These are phyloP conservation scores for Rutpela maculata DNA, from an alignment of 2,888 invertebrate genomes.

Conservation along the genomic window DNA sequence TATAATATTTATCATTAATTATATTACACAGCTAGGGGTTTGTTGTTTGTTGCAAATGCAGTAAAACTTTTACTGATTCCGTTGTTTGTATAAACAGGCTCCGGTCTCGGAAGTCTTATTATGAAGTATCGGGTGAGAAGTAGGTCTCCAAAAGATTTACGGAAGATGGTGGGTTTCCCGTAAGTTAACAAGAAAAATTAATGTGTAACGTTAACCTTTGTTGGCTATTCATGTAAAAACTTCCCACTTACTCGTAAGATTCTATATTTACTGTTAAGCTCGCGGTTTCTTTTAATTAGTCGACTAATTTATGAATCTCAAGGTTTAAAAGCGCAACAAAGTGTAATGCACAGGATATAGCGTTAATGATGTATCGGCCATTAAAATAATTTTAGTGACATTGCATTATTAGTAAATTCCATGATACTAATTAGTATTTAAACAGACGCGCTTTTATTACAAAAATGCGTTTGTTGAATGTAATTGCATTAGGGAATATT, in stretches of 20 bases:
- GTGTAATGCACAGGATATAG: background rate
- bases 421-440: too few relatives aligned
- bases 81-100: background rate
- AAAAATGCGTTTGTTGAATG: too few relatives aligned
- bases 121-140: constrained; percentile 13
- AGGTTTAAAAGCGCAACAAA: background rate
- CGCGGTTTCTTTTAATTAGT: constrained; percentile 6
- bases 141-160: constrained; percentile 25
- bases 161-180: constrained; percentile 19
- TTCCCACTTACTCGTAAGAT: background rate
- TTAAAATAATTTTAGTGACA: background rate
- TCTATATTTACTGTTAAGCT: background rate
- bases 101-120: constrained; percentile 12
- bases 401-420: background rate
- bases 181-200: background rate
- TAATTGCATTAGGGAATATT: too few relatives aligned
- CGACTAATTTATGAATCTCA: background rate
- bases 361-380: background rate
- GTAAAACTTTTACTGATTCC: too few relatives aligned
- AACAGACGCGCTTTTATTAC: too few relatives aligned
- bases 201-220: background rate
- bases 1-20: too few relatives aligned
- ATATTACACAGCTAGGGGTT: too few relatives aligned
- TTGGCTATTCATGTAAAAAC: background rate
- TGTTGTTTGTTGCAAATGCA: too few relatives aligned